Evolutionary conservation across 2,888 invertebrate genomes (phyloP), one percentile per base, ranked within the genome.

Genomic region (Andrena fulva): DNA sequence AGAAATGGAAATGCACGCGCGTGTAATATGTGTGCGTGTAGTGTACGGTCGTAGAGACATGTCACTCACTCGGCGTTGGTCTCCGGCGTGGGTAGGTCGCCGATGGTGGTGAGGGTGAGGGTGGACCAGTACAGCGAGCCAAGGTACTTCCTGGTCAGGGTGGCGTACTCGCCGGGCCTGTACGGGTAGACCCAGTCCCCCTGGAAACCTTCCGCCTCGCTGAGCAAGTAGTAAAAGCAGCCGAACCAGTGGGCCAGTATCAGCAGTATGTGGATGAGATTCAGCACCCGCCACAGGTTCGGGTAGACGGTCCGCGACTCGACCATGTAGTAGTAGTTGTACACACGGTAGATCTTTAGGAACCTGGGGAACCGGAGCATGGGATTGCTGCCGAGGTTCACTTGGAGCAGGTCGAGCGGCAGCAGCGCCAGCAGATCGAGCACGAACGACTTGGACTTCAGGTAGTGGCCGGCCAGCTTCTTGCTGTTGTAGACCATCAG

Each of bases 201-300:
- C 96, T 97, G 94, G 94, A 98, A 98, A 27, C 97, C 97, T 94
- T 98, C 98, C 78, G 97, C 97, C 93, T 99, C 98, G 6, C 98
- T 98, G 76, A 99, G 96, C 91, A 99, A 95, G 95, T 97, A 99
- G 95, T 99, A 99, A 95, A 99, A 99, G 94, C 99, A 99, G 76
- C 99, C 99, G 94, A 99, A 99, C 99, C 99, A 99, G 94, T 99
- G 99, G 69, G 99, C 98, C 91, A 99, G 95, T 92, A 99, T 97
- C 90, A 99, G 96, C 87, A 99, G 96, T 91, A 99, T 98, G 94
- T 99, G 99, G 89, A 99, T 98, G 84, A 99, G 95, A 95, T 99
- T 99, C 92, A 98, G 96, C 87, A 99, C 99, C 20, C 99, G 96
- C 98, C 99, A 98, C 93, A 99, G 96, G 95, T 99, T 99, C 31